Conservation (phyloP, 1,140 invertebrate species). For the Anastatus disparis region DNA sequence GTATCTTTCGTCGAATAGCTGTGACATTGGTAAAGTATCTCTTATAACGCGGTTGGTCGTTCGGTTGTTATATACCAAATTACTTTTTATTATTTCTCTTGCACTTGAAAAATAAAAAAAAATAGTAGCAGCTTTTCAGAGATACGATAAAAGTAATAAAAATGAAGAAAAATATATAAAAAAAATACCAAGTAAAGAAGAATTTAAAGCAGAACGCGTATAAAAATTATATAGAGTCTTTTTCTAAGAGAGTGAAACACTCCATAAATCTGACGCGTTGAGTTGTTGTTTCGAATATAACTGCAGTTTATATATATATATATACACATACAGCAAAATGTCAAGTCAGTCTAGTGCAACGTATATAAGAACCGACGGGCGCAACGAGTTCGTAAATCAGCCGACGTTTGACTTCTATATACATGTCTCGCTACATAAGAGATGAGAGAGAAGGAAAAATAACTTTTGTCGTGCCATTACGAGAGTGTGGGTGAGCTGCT, state of each 20-base stretch:
- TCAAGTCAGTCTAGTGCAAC: conserved; percentile 40
- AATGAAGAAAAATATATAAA: conserved; percentile 19
- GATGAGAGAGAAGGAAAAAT: too few species aligned
- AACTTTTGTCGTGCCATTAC: too few species aligned
- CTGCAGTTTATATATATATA: conserved; percentile 36
- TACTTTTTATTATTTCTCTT: too few species aligned
- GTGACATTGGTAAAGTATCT: conserved; percentile 37
- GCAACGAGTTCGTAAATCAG: conserved; percentile 62
- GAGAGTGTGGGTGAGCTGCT: too few species aligned
- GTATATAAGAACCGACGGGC: conserved; percentile 37
- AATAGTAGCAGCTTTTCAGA: background rate
- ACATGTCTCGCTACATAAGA: too few species aligned
- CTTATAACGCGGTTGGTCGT: conserved; percentile 6
- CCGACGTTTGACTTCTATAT: conserved; percentile 27
- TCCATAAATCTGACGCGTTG: conserved; percentile 57
- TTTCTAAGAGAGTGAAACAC: conserved; percentile 57
- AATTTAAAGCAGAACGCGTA: too few species aligned
- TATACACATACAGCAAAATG: conserved; percentile 48
- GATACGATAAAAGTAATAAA: conserved; percentile 39
- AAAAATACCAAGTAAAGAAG: too few species aligned
- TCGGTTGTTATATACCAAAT: conserved; percentile 8
- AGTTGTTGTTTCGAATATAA: too few species aligned
- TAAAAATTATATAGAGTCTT: conserved; percentile 52
- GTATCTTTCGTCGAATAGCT: conserved; percentile 24
- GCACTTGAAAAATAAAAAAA: too few species aligned